These are phyloP conservation scores for Atractosteus spatula DNA, from an alignment of 2,113 vertebrate genomes.

Conservation along the genomic window DNA sequence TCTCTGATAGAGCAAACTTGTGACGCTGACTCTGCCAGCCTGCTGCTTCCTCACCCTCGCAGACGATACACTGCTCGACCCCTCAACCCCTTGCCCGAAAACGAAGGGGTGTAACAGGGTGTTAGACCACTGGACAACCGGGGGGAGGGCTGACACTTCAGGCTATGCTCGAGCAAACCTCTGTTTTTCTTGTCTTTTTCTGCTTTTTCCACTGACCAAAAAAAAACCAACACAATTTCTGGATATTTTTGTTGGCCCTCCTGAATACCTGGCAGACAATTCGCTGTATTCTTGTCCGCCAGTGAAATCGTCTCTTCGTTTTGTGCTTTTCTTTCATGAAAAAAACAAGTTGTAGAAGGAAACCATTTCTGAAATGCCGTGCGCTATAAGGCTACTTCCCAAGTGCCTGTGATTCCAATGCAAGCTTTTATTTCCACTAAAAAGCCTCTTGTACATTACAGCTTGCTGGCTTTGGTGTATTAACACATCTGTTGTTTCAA, in stretches of 20 bases:
- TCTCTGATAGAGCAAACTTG: slow-evolving; percentile 83
- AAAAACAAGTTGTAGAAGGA: neutral
- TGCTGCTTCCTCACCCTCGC: slow-evolving; percentile 74
- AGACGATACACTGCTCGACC: slow-evolving; percentile 68
- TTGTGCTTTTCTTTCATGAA: neutral
- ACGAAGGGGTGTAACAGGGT: slow-evolving; percentile 67
- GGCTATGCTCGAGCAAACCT: slow-evolving; percentile 47
- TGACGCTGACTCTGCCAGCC: slow-evolving; percentile 75
- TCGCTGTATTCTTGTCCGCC: slow-evolving; percentile 21
- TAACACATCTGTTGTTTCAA: neutral
- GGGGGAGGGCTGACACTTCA: slow-evolving; percentile 29
- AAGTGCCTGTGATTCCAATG: neutral
- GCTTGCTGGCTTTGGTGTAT: neutral
- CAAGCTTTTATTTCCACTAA: neutral
- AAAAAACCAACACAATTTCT: slow-evolving; percentile 25
- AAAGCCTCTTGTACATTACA: neutral
- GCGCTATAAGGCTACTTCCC: neutral
- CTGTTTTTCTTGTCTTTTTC: slow-evolving; percentile 45
- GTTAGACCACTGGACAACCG: slow-evolving; percentile 19
- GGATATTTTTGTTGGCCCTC: slow-evolving; percentile 8
- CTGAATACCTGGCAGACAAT: slow-evolving; percentile 43
- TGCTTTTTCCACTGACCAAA: slow-evolving; percentile 40
- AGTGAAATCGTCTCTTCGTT: slow-evolving; percentile 18
- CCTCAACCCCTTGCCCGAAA: slow-evolving; percentile 77
- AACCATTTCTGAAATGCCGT: neutral